These are phyloP conservation scores for Rynchops niger DNA, from an alignment of 2,113 vertebrate genomes.

Conservation along the genomic window DNA sequence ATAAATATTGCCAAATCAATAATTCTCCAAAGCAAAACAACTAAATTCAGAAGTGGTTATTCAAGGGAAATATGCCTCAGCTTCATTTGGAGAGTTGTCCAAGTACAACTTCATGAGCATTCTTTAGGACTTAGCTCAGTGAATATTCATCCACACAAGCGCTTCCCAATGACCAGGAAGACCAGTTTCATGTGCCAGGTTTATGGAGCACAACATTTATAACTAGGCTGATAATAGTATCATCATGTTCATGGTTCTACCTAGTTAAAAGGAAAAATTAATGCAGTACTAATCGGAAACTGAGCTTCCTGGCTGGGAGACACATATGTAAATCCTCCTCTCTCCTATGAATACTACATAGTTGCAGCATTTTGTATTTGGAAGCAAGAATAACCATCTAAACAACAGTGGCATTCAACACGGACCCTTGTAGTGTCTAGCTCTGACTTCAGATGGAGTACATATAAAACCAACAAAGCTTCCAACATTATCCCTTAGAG, in stretches of 20 bases:
- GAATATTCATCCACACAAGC: background rate
- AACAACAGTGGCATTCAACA: background rate
- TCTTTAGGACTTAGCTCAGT: background rate
- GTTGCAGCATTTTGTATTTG: background rate
- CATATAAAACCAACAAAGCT: background rate
- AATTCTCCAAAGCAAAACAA: background rate
- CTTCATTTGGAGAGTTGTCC: background rate
- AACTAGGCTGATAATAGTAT: background rate
- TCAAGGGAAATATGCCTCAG: background rate
- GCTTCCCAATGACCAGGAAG: background rate
- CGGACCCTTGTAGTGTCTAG: background rate
- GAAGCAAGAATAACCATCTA: background rate
- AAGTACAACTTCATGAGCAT: background rate
- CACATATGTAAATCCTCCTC: fast-evolving
- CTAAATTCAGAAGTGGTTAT: background rate
- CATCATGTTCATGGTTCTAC: background rate
- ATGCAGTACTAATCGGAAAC: background rate
- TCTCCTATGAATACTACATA: background rate
- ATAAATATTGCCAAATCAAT: background rate
- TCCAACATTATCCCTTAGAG: background rate
- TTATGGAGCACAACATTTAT: background rate
- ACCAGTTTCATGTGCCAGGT: background rate
- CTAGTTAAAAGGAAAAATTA: background rate
- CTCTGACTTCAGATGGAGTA: background rate
- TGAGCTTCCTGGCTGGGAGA: background rate